Evolutionary conservation across 1,140 invertebrate genomes (phyloP), one percentile per base, ranked within the genome.

Genomic region (Drosophila neocordata): DNA sequence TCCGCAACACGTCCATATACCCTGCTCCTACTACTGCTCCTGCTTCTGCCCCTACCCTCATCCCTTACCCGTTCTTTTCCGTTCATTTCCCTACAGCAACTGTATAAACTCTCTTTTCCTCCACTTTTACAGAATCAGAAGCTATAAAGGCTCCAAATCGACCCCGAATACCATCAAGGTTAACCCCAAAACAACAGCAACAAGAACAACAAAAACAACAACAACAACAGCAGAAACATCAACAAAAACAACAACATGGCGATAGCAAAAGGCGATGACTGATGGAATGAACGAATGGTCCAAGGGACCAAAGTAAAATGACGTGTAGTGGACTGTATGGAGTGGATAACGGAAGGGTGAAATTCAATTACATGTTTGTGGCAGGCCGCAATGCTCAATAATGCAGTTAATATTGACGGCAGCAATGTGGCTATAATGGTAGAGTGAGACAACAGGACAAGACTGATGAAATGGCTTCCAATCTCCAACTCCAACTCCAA

Each of bases 351-450:
- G 63, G 65, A 82, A 88, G 82, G 82, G 83, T 88, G 79, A 73
- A 88, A 88, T 83, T 88, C 79, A 88, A 88, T 88, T 88, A 88
- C 83, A 83, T 88, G 83, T 88, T 88, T 88, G 83, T 88, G 83
- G 83, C 83, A 77, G 71, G 83, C 83, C 83, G 79, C 83, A 88
- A 79, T 88, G 84, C 83, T 88, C 83, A 88, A 88, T 88, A 88
- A 88, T 88, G 83, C 83, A 88, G 83, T 88, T 88, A 88, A 88
- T 88, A 88, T 88, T 88, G 83, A 83, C 75, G 77, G 69, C 59
- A 65, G 15, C 51, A 18, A 51, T 27, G 31, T 38, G 41, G 20
- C 48, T n/a, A 12, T 9, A 22, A n/a, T 34, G 55, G 12, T 24
- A 8, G 41, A 65, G 44, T 34, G 58, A 41, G 58, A 51, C 15